Conservation (phyloP, 1,140 invertebrate genomes). For the Ceratina calcarata region DNA sequence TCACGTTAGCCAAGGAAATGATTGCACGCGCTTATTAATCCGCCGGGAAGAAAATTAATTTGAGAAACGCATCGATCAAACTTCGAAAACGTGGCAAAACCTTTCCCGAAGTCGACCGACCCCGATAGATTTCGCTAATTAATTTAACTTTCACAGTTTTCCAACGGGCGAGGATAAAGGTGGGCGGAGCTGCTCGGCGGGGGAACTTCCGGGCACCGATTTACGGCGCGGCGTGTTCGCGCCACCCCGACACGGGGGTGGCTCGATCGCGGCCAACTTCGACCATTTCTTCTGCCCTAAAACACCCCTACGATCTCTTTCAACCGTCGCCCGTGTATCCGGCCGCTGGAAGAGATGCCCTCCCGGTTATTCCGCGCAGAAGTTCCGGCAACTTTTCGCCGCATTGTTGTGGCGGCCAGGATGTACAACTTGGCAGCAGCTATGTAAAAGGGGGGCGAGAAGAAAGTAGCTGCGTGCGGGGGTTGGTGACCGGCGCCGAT, state of each 20-base stretch:
- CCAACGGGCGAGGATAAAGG: slow-evolving; percentile 11
- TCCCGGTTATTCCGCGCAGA: slow-evolving; percentile 46
- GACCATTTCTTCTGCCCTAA: slow-evolving; percentile 15
- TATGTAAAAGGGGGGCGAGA: slow-evolving; percentile 26
- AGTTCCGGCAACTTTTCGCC: slow-evolving; percentile 66
- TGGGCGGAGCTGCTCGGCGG: neutral
- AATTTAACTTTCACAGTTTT: slow-evolving; percentile 51
- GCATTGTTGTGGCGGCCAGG: slow-evolving; percentile 68
- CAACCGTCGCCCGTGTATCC: neutral
- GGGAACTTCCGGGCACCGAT: slow-evolving; percentile 39
- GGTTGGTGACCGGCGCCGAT: slow-evolving; percentile 23
- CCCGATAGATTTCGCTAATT: slow-evolving; percentile 47
- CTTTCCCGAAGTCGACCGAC: slow-evolving; percentile 23
- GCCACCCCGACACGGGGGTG: neutral
- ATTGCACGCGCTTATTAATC: slow-evolving; percentile 19
- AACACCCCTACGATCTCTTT: slow-evolving; percentile 5
- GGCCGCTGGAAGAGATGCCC: neutral
- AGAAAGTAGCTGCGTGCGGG: slow-evolving; percentile 11
- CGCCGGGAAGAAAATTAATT: slow-evolving; percentile 25
- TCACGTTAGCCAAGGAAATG: neutral
- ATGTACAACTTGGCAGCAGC: slow-evolving; percentile 67
- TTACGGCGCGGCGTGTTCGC: slow-evolving; percentile 43
- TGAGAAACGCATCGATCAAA: slow-evolving; percentile 42
- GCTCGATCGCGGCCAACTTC: slow-evolving; percentile 39
- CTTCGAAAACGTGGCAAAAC: slow-evolving; percentile 20